Evolutionary conservation across 2,797 vertebrate genomes (phyloP).

Genomic region (Chiropotes sagulatus): DNA sequence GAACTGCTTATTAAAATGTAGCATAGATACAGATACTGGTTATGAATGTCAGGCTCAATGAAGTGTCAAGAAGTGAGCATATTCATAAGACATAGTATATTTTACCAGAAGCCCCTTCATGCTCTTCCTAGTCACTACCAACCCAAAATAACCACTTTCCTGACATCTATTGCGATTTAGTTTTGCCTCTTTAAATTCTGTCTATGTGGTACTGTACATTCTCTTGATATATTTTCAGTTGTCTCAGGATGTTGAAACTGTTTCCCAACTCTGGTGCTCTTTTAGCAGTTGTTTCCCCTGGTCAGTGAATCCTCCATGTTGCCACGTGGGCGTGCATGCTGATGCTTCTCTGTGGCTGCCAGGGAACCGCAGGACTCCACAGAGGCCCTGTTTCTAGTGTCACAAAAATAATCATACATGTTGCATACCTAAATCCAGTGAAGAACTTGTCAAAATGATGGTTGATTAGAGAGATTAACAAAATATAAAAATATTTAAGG

Average conservation of each 20-base stretch:
- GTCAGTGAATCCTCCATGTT: not conserved
- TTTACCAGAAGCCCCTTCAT: not conserved
- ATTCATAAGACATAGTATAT: not conserved
- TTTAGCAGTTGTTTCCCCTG: not conserved
- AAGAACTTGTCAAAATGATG: constrained; percentile 52
- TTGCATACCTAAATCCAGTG: not conserved
- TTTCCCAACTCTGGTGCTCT: not conserved
- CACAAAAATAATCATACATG: constrained; percentile 40
- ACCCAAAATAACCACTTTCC: not conserved
- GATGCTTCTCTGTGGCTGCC: not conserved
- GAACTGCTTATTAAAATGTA: not conserved
- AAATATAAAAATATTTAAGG: constrained; percentile 71
- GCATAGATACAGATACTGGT: not conserved
- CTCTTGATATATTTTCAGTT: not conserved
- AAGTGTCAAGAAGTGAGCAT: not conserved
- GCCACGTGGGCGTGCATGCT: not conserved
- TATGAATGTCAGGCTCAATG: not conserved
- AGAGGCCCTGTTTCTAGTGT: not conserved
- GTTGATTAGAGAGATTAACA: constrained; percentile 78
- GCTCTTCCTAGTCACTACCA: not conserved
- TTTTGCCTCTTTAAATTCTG: not conserved
- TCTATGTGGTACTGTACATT: not conserved
- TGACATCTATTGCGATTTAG: not conserved
- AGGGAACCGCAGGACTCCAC: not conserved
- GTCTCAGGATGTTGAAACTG: not conserved